Conservation (phyloP, 2,113 vertebrate species). For the Corapipo altera region DNA sequence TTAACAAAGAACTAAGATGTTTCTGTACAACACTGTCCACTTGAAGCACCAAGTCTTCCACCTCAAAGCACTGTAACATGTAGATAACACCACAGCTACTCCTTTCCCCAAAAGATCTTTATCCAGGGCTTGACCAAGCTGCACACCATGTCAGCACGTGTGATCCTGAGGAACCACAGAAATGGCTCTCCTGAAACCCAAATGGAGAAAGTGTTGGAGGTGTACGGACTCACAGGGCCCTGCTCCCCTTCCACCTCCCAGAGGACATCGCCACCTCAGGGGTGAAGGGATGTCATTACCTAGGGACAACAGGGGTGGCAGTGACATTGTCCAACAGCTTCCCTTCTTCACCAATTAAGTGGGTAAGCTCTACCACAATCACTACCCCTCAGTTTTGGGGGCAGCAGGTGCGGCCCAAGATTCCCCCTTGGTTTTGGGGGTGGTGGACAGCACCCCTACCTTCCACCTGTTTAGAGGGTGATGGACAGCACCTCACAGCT, state of each 20-base stretch:
- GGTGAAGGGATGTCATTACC: rapidly evolving
- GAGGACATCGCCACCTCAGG: no score
- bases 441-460: neutral
- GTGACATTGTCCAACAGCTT: rapidly evolving
- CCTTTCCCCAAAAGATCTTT: rapidly evolving
- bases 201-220: rapidly evolving
- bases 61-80: rapidly evolving
- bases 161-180: neutral
- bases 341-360: neutral
- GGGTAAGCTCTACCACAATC: no score
- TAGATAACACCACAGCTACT: neutral
- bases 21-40: neutral
- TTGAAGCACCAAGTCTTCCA: neutral
- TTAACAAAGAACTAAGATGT: neutral
- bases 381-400: rapidly evolving
- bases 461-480: rapidly evolving
- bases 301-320: rapidly evolving
- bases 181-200: neutral
- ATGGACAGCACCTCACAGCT: rapidly evolving
- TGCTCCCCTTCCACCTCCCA: rapidly evolving
- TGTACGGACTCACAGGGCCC: rapidly evolving
- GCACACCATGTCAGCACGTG: rapidly evolving
- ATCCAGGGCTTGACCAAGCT: rapidly evolving
- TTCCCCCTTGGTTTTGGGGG: neutral
- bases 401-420: rapidly evolving